Base-by-base conservation (phyloP, 2,888 invertebrate genomes). In the Ormyrus labotus region DNA sequence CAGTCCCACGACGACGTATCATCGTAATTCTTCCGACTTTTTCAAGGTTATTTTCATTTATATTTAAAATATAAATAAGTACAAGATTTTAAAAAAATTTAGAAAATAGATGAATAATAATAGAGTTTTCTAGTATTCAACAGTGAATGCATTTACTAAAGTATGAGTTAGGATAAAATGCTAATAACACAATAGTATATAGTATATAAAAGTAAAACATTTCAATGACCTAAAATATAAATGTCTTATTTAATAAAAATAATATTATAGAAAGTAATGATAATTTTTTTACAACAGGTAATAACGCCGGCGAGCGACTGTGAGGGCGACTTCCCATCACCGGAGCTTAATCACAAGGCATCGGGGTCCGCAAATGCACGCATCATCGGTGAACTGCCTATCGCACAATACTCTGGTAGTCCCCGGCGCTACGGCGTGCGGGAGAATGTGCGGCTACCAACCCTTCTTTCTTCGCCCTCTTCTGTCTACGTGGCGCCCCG, bases 331-430 rank as follows among this genome's bases (percentile, higher is more conserved):
- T 89, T 89, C 50, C 87, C 89, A 53, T 88, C 89, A 51, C 88
- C 90, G 6, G 90, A 91, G 83, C 87, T 87, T 72, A 91, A 90
- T 85, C 90, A 90, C 80, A 90, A 90, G 88, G 47, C 63, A 11
- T 11, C 67, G 53, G 13, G 11, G n/a, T 5, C 6, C 53, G 68
- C 48, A 47, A 19, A 63, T 58, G 92, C 94, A 80, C 92, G 94
- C 87, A 94, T 96, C 61, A 96, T 96, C 87, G 96, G 96, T 67
- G 95, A 94, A 90, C 92, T 96, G 86, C 97, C 97, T n/a, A 97
- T 98, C 85, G 97, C 97, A 34, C 96, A 97, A 88, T 98, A 98
- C 89, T 97, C 97, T 85, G 97, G 96, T 13, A 97, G 97, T 61
- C 97, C 97, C 13, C 92, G 97, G 85, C 93, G 97, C 85, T 97